These are phyloP conservation scores for Lateolabrax maculatus DNA, from an alignment of 2,797 vertebrate species.

Conservation along the genomic window DNA sequence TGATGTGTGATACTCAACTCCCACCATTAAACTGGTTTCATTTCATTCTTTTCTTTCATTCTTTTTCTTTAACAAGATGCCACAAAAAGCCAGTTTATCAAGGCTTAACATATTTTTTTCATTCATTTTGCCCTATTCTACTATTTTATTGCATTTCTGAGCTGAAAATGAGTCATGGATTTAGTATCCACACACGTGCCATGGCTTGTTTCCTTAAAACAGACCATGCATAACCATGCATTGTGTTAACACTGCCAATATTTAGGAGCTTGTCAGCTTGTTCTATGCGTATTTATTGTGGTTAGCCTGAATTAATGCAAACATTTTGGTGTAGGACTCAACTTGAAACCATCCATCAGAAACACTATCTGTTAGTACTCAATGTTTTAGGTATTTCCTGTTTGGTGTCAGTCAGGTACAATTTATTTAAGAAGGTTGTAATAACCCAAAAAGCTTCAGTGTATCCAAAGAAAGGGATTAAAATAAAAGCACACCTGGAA, in stretches of 20 bases:
- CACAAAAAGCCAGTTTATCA: neutral
- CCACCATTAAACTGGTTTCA: neutral
- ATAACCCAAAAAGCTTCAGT: neutral
- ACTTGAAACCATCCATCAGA: constrained; percentile 4
- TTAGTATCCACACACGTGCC: constrained; percentile 33
- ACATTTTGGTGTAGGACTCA: neutral
- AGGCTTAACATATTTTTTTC: neutral
- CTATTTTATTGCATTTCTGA: constrained; percentile 25
- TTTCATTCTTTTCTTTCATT: neutral
- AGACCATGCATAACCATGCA: constrained; percentile 38
- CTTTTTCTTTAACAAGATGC: neutral
- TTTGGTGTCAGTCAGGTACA: neutral
- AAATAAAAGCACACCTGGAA: constrained; percentile 7
- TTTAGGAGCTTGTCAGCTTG: constrained; percentile 19
- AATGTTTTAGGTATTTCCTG: neutral
- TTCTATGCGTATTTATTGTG: neutral
- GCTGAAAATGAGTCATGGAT: constrained; percentile 47
- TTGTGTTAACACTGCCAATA: constrained; percentile 9
- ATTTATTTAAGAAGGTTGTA: neutral
- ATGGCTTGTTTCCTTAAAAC: constrained; percentile 43
- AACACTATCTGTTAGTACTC: neutral
- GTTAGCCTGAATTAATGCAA: neutral
- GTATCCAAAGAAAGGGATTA: neutral
- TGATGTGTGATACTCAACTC: neutral
- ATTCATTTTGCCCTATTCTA: neutral